These are phyloP conservation scores for Erythrolamprus reginae DNA, from an alignment of 2,113 vertebrate genomes.

Conservation along the genomic window DNA sequence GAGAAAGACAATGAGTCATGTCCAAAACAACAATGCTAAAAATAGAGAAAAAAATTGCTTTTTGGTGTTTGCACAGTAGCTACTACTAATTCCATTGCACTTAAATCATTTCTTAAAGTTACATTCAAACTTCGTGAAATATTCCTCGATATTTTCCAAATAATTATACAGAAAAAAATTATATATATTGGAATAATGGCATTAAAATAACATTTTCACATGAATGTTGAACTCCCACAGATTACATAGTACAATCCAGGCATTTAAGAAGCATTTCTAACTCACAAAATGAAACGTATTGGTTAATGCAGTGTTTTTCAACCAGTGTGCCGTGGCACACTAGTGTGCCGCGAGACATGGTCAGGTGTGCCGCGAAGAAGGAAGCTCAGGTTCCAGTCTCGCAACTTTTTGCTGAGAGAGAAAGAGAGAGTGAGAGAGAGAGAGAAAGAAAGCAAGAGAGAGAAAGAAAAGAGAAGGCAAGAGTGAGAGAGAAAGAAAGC, in stretches of 20 bases:
- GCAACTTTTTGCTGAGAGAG: too few relatives aligned
- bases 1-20: slow-evolving; percentile 26
- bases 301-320: neutral
- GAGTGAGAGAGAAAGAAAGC: too few relatives aligned
- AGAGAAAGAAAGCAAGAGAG: too few relatives aligned
- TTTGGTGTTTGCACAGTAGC: neutral
- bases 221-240: neutral
- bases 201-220: neutral
- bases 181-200: neutral
- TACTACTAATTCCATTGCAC: neutral
- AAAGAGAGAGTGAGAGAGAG: too few relatives aligned
- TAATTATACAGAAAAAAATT: neutral
- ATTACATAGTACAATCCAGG: neutral
- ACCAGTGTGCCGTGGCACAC: too few relatives aligned
- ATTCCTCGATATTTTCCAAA: neutral
- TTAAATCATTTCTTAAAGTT: neutral
- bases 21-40: neutral
- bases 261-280: neutral
- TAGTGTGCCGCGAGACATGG: too few relatives aligned
- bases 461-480: too few relatives aligned
- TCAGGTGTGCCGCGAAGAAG: too few relatives aligned
- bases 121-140: neutral
- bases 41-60: neutral
- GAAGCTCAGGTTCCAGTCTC: too few relatives aligned
- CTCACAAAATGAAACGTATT: neutral